Conservation (phyloP, 2,113 vertebrate species). For the Lates calcarifer region DNA sequence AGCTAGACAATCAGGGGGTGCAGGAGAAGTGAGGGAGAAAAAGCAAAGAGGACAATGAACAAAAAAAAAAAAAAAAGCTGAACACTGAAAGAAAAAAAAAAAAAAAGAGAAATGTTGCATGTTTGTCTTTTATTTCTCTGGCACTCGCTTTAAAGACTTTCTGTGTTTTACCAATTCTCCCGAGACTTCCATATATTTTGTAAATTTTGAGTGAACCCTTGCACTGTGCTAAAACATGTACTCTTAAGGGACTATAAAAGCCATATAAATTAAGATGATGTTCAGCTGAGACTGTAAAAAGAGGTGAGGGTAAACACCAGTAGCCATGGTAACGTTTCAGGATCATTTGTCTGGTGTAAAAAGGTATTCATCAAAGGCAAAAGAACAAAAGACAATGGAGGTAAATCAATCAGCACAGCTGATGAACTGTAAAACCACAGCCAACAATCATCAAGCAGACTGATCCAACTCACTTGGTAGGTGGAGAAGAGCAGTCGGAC, state of each 20-base stretch:
- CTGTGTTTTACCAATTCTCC: conserved; percentile 59
- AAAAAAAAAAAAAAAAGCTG: conserved; percentile 66
- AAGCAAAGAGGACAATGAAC: conserved; percentile 61
- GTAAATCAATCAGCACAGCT: conserved; percentile 22
- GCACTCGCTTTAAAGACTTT: conserved; percentile 67
- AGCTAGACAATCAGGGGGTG: conserved; percentile 25
- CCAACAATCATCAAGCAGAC: conserved; percentile 45
- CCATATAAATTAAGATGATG: conserved; percentile 42
- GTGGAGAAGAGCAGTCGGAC: conserved; percentile 34
- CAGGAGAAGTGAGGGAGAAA: conserved; percentile 33
- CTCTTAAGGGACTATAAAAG: conserved; percentile 61
- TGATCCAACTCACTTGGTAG: conserved; percentile 36
- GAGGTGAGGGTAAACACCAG: conserved; percentile 35
- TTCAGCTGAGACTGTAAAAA: conserved; percentile 68
- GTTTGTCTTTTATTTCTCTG: conserved; percentile 76
- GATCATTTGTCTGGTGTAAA: conserved; percentile 41
- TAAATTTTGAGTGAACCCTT: conserved; percentile 67
- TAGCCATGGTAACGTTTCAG: conserved; percentile 66
- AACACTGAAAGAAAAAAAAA: conserved; percentile 68
- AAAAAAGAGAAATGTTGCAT: conserved; percentile 80
- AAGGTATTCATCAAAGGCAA: conserved; percentile 45
- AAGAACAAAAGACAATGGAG: conserved; percentile 31
- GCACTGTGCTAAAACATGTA: conserved; percentile 71
- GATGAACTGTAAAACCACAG: conserved; percentile 55
- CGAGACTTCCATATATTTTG: conserved; percentile 67